These are phyloP conservation scores for Gadopsis marmoratus DNA, from an alignment of 2,797 vertebrate genomes.

Conservation along the genomic window DNA sequence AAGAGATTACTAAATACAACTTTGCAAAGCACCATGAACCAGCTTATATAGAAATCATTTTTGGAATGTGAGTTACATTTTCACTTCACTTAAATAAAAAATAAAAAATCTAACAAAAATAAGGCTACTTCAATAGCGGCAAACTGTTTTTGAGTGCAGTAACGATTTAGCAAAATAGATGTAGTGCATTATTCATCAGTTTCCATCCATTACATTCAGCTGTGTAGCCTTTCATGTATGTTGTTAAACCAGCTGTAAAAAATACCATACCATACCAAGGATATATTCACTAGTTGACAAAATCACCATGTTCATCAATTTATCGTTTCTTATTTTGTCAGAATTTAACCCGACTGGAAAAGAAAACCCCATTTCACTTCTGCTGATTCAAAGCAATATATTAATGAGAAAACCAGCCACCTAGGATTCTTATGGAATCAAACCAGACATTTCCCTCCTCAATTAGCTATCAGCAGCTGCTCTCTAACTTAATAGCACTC, in stretches of 20 bases:
- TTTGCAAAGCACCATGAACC: background rate
- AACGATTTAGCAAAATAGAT: background rate
- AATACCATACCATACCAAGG: background rate
- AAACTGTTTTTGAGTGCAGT: background rate
- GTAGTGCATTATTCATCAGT: background rate
- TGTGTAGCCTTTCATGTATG: too few relatives aligned
- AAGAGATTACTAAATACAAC: background rate
- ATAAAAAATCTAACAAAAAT: too few relatives aligned
- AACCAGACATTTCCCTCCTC: slow-evolving; percentile 50
- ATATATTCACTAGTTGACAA: background rate
- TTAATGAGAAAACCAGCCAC: slow-evolving; percentile 46
- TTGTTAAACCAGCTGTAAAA: background rate
- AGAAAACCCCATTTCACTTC: background rate
- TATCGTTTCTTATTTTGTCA: too few relatives aligned
- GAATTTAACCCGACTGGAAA: background rate
- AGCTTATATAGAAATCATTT: background rate
- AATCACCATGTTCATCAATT: background rate
- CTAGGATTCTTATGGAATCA: slow-evolving; percentile 28
- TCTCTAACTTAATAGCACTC: slow-evolving; percentile 63
- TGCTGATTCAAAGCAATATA: slow-evolving; percentile 41
- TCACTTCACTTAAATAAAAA: background rate
- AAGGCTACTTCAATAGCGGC: background rate
- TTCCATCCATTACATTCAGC: background rate
- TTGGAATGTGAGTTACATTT: background rate
- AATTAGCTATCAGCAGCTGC: slow-evolving; percentile 69